Evolutionary conservation across 2,888 invertebrate species (phyloP), one percentile per base, ranked within the genome.

Genomic region (Tenthredo mesomela): DNA sequence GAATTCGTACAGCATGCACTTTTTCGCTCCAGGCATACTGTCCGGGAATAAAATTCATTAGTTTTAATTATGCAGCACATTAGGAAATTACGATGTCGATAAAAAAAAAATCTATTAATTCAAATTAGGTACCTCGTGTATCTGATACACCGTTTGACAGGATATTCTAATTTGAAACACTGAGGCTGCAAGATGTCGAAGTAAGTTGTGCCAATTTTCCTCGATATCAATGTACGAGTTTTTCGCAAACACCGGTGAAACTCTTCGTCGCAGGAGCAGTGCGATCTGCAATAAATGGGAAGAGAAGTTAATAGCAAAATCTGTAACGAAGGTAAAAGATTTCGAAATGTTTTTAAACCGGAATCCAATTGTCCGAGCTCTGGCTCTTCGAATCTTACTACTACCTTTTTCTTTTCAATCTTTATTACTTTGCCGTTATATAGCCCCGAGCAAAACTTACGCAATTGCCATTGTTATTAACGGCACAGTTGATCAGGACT

Each of bases 121-220:
- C 0, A n/a, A n/a, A 58, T 82, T 50, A 33, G 4, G 33, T 33
- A 82, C 82, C 82, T 82, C 47, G 67, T 67, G 67, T 47, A 82
- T 18, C 82, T 25, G 18, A 70, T 5, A 33, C 82, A 82, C 29
- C 82, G 82, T 21, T 47, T 70, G 0, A 82, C 43, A 7, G 95
- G 95, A 88, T 94, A 95, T 0, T 95, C 94, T 84, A 95, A 93
- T 33, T 95, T 93, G 93, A 96, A 96, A 92, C 97, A 97, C 91
- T 96, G 95, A 1, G 96, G 96, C 0, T 95, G 95, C 47, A 96
- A 93, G 86, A 96, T 94, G 89, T 96, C 96, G 93, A 97, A 97
- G 93, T 96, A 97, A 0, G 96, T 95, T 80, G 95, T 94, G 0
- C 96, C 96, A 67, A 96, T 95, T 92, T 95, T 95, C 0, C 94